Conservation (phyloP, 1,140 invertebrate genomes). For the Aphelenchoides avenae region DNA sequence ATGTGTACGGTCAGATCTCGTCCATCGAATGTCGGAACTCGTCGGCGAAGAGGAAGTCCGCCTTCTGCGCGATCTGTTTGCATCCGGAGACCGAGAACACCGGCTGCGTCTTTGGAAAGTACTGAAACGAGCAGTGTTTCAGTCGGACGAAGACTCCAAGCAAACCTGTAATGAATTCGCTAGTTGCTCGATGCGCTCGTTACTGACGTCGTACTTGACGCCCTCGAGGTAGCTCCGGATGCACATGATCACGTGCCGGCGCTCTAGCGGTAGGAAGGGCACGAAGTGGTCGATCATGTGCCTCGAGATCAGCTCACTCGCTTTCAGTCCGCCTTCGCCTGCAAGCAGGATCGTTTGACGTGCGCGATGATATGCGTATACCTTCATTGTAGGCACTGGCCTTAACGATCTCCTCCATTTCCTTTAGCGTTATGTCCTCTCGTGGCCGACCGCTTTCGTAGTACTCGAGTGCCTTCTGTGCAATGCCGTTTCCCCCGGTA, state of each 20-base stretch:
- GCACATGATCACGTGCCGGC: slow-evolving; percentile 74
- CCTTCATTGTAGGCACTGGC: slow-evolving; percentile 71
- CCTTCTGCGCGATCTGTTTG: slow-evolving; percentile 63
- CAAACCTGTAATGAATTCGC: slow-evolving; percentile 39
- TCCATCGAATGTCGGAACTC: no score
- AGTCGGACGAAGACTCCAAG: neutral
- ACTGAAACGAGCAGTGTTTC: slow-evolving; percentile 50
- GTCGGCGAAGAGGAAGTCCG: slow-evolving; percentile 53
- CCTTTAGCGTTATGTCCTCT: slow-evolving; percentile 68
- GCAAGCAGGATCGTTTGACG: slow-evolving; percentile 22
- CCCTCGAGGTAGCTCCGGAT: slow-evolving; percentile 58
- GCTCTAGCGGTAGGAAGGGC: slow-evolving; percentile 86
- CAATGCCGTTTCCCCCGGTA: slow-evolving; percentile 72
- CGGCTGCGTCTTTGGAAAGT: slow-evolving; percentile 60
- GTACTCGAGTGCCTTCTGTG: slow-evolving; percentile 66
- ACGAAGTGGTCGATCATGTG: slow-evolving; percentile 85
- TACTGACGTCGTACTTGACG: slow-evolving; percentile 23
- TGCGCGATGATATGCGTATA: slow-evolving; percentile 34
- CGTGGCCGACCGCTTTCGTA: slow-evolving; percentile 68
- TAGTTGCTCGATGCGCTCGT: slow-evolving; percentile 47
- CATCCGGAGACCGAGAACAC: slow-evolving; percentile 64
- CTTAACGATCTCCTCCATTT: slow-evolving; percentile 74
- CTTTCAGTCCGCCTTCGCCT: slow-evolving; percentile 71
- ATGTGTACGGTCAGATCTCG: no score
- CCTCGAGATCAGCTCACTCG: slow-evolving; percentile 72